Percentiles rank a stretch among this genome's conserved stretches.
These are phyloP conservation scores for Heterocephalus glaber DNA, from an alignment of 2,113 vertebrate genomes.

Conservation along the genomic window DNA sequence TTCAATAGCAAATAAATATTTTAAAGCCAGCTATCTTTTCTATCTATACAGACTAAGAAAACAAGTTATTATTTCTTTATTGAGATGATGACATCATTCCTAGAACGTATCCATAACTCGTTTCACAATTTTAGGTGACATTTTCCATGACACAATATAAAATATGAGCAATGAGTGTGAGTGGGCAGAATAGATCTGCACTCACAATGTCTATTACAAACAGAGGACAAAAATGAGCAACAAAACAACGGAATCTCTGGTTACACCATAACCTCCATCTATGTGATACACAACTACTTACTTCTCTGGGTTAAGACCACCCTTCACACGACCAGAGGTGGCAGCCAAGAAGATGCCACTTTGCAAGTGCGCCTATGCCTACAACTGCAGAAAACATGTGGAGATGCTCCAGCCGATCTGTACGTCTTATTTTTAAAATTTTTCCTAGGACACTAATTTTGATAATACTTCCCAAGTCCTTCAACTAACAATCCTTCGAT, in stretches of 20 bases:
- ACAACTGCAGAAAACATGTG: conserved; percentile 68
- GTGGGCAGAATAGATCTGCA: conserved; percentile 57
- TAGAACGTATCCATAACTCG: conserved; percentile 26
- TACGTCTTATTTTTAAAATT: conserved; percentile 55
- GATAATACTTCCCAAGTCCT: conserved; percentile 59
- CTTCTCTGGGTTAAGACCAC: background rate
- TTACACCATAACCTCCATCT: no score
- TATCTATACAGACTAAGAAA: conserved; percentile 62
- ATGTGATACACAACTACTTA: background rate
- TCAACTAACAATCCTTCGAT: conserved; percentile 46
- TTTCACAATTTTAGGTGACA: conserved; percentile 64
- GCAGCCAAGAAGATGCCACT: conserved; percentile 49
- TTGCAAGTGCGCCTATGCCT: conserved; percentile 71
- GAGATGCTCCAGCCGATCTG: conserved; percentile 78
- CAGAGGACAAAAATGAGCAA: background rate
- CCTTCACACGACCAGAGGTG: background rate
- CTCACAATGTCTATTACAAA: conserved; percentile 46
- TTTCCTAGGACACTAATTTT: conserved; percentile 67
- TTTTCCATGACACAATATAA: background rate
- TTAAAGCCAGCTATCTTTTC: conserved; percentile 61
- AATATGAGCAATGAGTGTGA: conserved; percentile 46
- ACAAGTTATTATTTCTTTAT: conserved; percentile 56
- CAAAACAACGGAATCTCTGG: background rate
- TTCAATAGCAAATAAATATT: conserved; percentile 72
- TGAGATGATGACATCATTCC: conserved; percentile 56